Evolutionary conservation across 2,113 vertebrate genomes (phyloP).

Genomic region (Rhadina sibilatrix): DNA sequence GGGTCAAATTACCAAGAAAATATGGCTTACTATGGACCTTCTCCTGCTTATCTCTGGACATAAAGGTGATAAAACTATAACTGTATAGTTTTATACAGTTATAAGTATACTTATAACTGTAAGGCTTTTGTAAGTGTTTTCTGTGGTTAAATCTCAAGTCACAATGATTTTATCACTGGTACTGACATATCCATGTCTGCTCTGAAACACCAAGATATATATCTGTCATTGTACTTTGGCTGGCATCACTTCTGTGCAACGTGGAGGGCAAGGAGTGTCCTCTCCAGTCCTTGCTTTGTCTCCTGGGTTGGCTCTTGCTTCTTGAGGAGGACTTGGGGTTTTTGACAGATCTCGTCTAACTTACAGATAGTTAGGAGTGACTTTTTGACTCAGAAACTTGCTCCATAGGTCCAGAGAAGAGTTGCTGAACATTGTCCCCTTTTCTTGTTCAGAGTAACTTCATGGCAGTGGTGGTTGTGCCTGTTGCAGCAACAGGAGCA

Average conservation of each 20-base stretch:
- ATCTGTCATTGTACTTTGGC: background rate
- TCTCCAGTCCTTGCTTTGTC: background rate
- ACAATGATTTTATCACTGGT: background rate
- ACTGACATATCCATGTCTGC: rapidly evolving
- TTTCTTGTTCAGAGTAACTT: background rate
- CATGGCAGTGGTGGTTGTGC: background rate
- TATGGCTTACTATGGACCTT: background rate
- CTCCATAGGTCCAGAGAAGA: background rate
- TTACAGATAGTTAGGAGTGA: background rate
- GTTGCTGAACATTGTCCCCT: background rate
- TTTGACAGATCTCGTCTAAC: background rate
- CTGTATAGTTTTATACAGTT: no score
- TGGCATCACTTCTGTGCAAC: background rate
- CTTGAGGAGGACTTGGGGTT: background rate
- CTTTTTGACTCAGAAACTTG: background rate
- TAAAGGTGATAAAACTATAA: background rate
- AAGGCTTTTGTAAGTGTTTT: background rate
- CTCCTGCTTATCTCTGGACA: background rate
- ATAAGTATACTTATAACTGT: no score
- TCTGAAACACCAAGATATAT: background rate
- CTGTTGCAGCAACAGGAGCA: background rate
- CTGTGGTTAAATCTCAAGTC: background rate
- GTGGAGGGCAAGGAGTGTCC: background rate
- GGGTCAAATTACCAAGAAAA: background rate
- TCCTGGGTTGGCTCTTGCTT: background rate